A percentile compares a stretch with the other conserved stretches of the same genome.
Evolutionary conservation across 2,113 vertebrate genomes (phyloP).

Genomic region (Datnioides undecimradiatus): DNA sequence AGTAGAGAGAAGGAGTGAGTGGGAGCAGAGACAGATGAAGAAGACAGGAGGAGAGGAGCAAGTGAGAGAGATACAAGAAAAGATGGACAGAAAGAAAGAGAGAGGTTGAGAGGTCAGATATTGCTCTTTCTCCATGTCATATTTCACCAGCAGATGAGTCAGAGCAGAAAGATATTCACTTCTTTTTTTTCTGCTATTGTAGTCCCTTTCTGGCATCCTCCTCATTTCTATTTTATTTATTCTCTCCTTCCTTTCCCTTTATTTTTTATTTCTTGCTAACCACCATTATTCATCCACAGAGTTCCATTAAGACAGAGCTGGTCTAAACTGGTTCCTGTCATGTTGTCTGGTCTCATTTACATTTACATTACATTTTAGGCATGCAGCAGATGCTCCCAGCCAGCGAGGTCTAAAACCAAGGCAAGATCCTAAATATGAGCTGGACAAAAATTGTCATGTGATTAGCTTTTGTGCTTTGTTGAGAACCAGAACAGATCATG

Average conservation of each 20-base stretch:
- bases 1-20: slow-evolving; percentile 33
- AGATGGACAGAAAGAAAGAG: slow-evolving; percentile 15
- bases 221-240: slow-evolving; percentile 43
- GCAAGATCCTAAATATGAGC: slow-evolving; percentile 47
- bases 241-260: background rate
- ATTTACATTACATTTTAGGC: slow-evolving; percentile 72
- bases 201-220: slow-evolving; percentile 5
- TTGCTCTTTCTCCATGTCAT: slow-evolving; percentile 25
- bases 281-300: slow-evolving; percentile 65
- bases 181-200: slow-evolving; percentile 4
- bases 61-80: background rate
- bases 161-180: too few relatives aligned
- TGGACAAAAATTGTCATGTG: slow-evolving; percentile 34
- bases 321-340: slow-evolving; percentile 70
- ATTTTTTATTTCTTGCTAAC: slow-evolving; percentile 32
- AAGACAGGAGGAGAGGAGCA: slow-evolving; percentile 19
- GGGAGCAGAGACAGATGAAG: slow-evolving; percentile 18
- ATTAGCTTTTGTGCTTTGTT: slow-evolving; percentile 33
- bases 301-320: slow-evolving; percentile 63
- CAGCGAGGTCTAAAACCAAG: slow-evolving; percentile 46
- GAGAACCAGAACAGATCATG: slow-evolving; percentile 8
- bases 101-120: slow-evolving; percentile 14
- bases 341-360: slow-evolving; percentile 77
- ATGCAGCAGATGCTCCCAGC: slow-evolving; percentile 65
- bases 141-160: slow-evolving; percentile 6